These are phyloP conservation scores for Furnarius figulus DNA, from an alignment of 2,113 vertebrate species.

Conservation along the genomic window DNA sequence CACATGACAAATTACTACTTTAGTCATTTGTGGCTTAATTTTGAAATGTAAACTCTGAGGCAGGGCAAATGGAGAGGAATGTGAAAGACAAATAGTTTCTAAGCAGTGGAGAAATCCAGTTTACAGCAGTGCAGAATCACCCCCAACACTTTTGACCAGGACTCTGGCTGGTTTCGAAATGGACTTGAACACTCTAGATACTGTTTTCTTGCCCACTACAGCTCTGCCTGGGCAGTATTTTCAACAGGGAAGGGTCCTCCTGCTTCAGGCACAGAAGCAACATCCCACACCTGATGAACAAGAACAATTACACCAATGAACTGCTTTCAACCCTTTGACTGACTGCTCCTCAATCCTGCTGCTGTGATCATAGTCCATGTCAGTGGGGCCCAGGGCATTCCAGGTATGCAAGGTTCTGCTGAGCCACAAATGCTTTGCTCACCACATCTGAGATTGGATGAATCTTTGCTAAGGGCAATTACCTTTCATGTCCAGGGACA, in stretches of 20 bases:
- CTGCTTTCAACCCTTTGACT: background rate
- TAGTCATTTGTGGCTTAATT: background rate
- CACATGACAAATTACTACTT: background rate
- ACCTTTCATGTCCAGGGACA: background rate
- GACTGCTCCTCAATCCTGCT: background rate
- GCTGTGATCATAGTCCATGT: background rate
- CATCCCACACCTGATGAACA: background rate
- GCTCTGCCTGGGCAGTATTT: background rate
- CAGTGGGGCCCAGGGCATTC: background rate
- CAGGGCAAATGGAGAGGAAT: background rate
- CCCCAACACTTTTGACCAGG: background rate
- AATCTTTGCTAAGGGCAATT: background rate
- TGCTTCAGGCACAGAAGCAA: background rate
- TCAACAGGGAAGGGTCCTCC: background rate
- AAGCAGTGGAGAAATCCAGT: slow-evolving; percentile 25
- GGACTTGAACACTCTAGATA: background rate
- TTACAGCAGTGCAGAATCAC: background rate
- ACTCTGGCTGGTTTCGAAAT: slow-evolving; percentile 15
- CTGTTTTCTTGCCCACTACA: background rate
- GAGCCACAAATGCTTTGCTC: background rate
- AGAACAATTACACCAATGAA: background rate
- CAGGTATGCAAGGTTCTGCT: background rate
- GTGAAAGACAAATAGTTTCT: slow-evolving; percentile 45
- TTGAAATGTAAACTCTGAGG: slow-evolving; percentile 23
- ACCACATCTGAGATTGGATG: background rate